Evolutionary conservation across 2,797 vertebrate genomes (phyloP).

Genomic region (Menidia menidia): DNA sequence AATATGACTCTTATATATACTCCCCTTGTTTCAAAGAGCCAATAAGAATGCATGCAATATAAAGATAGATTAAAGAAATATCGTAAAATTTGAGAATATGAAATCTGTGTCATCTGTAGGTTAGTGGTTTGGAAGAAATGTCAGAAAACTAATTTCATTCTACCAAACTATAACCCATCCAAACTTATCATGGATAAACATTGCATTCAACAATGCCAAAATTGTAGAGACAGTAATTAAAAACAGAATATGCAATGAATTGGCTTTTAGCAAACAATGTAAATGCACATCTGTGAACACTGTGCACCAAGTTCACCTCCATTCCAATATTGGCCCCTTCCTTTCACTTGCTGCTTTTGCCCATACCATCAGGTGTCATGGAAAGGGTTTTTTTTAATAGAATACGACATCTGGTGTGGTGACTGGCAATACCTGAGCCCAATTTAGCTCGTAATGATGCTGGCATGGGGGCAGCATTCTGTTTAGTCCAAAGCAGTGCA

Average conservation of each 20-base stretch:
- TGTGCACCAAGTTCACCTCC: conserved; percentile 57
- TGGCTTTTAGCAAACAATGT: conserved; percentile 64
- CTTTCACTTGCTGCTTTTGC: conserved; percentile 53
- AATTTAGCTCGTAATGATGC: conserved; percentile 72
- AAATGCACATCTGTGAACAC: conserved; percentile 72
- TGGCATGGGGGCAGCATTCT: conserved; percentile 59
- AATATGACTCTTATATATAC: no score
- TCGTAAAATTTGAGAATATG: no score
- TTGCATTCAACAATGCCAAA: conserved; percentile 40
- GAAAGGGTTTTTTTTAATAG: conserved; percentile 59
- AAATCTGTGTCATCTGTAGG: no score
- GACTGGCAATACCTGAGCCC: conserved; percentile 69
- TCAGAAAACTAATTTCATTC: neutral
- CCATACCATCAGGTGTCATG: conserved; percentile 60
- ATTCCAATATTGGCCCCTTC: conserved; percentile 69
- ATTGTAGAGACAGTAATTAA: conserved; percentile 66
- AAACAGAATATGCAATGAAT: conserved; percentile 65
- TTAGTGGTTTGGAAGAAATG: no score
- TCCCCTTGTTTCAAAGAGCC: no score
- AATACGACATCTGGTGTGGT: conserved; percentile 77
- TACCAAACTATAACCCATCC: conserved; percentile 17
- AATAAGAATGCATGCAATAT: no score
- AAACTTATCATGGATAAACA: conserved; percentile 39
- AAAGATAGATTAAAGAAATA: no score
- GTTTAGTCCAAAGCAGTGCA: conserved; percentile 28